These are phyloP conservation scores for Nanorana parkeri DNA, from an alignment of 2,113 vertebrate genomes.

Conservation along the genomic window DNA sequence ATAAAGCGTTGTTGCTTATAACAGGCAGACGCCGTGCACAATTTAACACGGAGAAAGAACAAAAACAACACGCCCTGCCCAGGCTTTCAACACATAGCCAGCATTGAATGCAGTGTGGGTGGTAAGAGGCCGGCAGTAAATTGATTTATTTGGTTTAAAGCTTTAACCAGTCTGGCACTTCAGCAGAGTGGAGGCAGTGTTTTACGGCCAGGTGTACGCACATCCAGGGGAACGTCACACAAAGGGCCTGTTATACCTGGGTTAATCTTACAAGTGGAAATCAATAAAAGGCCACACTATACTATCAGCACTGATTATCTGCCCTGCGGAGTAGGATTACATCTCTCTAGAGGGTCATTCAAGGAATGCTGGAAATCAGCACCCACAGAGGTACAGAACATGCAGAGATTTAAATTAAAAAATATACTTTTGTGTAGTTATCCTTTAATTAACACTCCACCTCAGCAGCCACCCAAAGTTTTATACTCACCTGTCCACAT, in stretches of 20 bases:
- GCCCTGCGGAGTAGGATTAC: too few species aligned
- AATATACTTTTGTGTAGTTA: too few species aligned
- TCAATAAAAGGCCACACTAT: constrained; percentile 11
- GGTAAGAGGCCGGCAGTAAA: constrained; percentile 24
- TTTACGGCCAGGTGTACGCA: constrained; percentile 41
- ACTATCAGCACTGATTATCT: neutral
- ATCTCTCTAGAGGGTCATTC: neutral
- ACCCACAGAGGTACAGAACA: neutral
- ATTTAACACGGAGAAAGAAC: constrained; percentile 29
- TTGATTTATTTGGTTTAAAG: constrained; percentile 53
- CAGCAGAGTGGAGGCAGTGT: neutral
- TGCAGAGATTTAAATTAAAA: neutral
- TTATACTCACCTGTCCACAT: too few species aligned
- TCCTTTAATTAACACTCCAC: too few species aligned
- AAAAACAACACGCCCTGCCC: constrained; percentile 26
- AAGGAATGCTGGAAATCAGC: neutral
- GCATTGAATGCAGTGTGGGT: constrained; percentile 44
- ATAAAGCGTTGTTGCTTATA: constrained; percentile 8
- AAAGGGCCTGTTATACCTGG: constrained; percentile 38
- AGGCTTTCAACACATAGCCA: constrained; percentile 33
- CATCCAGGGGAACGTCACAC: neutral
- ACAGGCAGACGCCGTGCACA: constrained; percentile 13
- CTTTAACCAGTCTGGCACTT: constrained; percentile 44
- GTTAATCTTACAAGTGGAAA: constrained; percentile 20
- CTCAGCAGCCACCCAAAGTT: too few species aligned